These are phyloP conservation scores for Cerceris ruficornis DNA, from an alignment of 2,888 invertebrate genomes.

Conservation along the genomic window DNA sequence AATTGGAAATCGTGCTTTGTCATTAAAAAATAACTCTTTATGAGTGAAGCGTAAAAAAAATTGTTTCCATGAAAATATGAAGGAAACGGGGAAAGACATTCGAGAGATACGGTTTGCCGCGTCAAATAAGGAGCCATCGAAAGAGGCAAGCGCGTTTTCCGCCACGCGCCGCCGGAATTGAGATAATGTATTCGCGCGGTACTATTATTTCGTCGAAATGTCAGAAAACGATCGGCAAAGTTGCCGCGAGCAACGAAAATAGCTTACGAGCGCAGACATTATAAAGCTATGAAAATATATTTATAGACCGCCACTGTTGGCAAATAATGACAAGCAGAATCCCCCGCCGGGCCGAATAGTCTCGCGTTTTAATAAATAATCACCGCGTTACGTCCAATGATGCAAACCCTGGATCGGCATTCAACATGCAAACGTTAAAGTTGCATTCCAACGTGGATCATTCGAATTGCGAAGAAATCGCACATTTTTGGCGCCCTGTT, in stretches of 20 bases:
- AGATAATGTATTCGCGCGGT: neutral
- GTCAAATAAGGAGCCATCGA: neutral
- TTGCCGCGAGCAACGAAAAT: conserved; percentile 53
- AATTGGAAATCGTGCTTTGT: too few species aligned
- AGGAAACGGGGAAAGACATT: too few species aligned
- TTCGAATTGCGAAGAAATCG: neutral
- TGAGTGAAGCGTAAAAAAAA: too few species aligned
- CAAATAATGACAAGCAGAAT: conserved; percentile 50
- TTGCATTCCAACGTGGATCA: conserved; percentile 17
- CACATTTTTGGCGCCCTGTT: too few species aligned
- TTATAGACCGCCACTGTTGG: conserved; percentile 56
- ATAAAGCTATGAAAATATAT: conserved; percentile 60
- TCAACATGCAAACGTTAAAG: conserved; percentile 13
- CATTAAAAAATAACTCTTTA: too few species aligned
- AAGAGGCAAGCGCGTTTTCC: neutral
- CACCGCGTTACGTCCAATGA: conserved; percentile 27
- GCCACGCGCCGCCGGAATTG: neutral
- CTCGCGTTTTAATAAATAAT: conserved; percentile 51
- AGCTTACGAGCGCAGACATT: conserved; percentile 50
- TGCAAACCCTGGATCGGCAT: conserved; percentile 30
- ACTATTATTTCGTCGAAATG: conserved; percentile 25
- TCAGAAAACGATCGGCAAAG: conserved; percentile 41
- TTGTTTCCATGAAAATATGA: too few species aligned
- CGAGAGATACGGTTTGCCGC: neutral
- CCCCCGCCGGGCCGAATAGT: conserved; percentile 17